Base-by-base conservation (phyloP, 1,140 invertebrate species). In the Anastatus disparis region DNA sequence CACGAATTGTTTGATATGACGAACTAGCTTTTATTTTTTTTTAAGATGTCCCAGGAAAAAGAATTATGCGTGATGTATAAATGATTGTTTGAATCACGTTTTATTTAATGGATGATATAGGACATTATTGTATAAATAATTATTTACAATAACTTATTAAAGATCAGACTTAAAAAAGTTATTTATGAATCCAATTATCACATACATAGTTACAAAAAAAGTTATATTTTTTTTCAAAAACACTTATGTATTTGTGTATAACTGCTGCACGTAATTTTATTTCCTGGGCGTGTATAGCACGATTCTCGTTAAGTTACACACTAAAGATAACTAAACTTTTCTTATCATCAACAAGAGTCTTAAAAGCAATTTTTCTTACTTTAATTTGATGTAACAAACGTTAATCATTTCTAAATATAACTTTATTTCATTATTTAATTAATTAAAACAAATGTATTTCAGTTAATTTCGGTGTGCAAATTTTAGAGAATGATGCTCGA, bases 1-100 rank as follows among this genome's bases (percentile, higher is more conserved):
- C 20, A 50, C 61, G 66, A 35, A 10, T 31, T 61, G n/a, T 69
- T 69, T 69, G 67, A 69, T 69, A 69, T 69, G 67, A 62, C n/a
- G 58, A 48, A 62, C 56, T 62, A 62, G 46, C 65, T 48, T 68
- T 56, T 15, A 42, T 58, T 35, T 42, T 10, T 20, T 29, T 61
- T 42, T 12, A 42, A 48, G 10, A 61, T n/a, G n/a, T 55, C 53
- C 55, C 66, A 68, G 66, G 46, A 68, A 66, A 66, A 66, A 40
- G 29, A 66, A 66, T 66, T 66, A 66, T 56, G 64, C 17, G 26
- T 55, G 31, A 55, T 35, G 26, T n/a, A 35, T 17, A 55, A 15
- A 44, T 65, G 44, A 65, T 35, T 42, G 3, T 15, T 63, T 20
- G 44, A 15, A 12, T 48, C 12, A 48, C 27, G 17, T 13, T 38